phyloP scores from a whole-genome alignment of 1,140 invertebrate genomes.

The Drosophila mayri region DNA sequence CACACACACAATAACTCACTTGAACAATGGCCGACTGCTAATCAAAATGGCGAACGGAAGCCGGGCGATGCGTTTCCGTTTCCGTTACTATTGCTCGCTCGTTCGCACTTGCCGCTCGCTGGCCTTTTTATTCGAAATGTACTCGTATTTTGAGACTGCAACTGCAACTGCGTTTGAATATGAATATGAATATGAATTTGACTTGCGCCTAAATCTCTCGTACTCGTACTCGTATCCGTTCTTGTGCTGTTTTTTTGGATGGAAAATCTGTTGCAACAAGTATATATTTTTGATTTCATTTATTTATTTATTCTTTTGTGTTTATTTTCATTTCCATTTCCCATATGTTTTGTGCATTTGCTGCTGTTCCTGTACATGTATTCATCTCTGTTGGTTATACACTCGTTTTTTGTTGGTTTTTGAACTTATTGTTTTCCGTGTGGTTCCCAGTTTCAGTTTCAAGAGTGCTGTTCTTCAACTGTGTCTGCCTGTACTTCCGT shows the following conservation, averaged over 20 bases:
- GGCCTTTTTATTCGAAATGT: conserved; percentile 32
- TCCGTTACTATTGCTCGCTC: conserved; percentile 31
- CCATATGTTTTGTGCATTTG: conserved; percentile 29
- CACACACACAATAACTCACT: conserved; percentile 23
- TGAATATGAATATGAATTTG: conserved; percentile 63
- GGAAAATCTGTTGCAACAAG: conserved; percentile 58
- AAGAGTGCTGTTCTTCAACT: conserved; percentile 36
- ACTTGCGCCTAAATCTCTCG: conserved; percentile 66
- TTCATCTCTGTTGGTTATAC: conserved; percentile 19
- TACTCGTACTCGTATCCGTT: conserved; percentile 50
- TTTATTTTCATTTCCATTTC: conserved; percentile 16
- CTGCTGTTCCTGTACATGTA: conserved; percentile 43
- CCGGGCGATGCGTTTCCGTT: conserved; percentile 35
- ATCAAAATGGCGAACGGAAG: conserved; percentile 42
- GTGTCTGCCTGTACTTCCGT: conserved; percentile 48
- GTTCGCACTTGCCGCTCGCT: conserved; percentile 38
- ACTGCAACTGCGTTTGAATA: conserved; percentile 63
- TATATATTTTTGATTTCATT: conserved; percentile 17
- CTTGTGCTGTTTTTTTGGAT: conserved; percentile 68
- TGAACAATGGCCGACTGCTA: conserved; percentile 34
- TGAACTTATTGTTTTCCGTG: conserved; percentile 15
- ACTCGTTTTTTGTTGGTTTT: conserved; percentile 11
- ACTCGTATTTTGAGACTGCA: conserved; percentile 47
- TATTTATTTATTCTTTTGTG: neutral
- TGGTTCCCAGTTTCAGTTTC: conserved; percentile 14